Conservation (phyloP, 37 sponge, comb jelly and placozoan species). For the Spongilla lacustris region DNA sequence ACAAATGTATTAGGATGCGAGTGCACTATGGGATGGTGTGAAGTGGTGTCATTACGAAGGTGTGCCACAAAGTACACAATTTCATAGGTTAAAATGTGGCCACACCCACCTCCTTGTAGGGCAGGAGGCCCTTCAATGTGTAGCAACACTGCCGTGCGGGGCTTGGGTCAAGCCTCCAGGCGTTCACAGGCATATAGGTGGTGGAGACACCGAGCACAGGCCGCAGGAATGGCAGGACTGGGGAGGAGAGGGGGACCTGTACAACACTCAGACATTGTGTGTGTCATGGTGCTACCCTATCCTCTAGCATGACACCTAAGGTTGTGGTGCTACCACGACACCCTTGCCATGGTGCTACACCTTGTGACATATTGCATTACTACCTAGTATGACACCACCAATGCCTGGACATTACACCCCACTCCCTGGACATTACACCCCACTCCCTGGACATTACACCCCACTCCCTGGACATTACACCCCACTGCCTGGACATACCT, state of each 20-base stretch:
- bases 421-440: no score
- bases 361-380: no score
- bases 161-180: constrained; percentile 68
- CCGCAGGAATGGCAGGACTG: constrained; percentile 63
- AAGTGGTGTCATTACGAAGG: not conserved
- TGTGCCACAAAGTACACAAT: not conserved
- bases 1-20: no score
- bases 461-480: no score
- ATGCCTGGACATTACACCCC: no score
- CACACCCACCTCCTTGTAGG: constrained; percentile 61
- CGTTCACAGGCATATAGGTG: constrained; percentile 11
- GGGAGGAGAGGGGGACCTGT: not conserved
- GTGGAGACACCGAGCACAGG: constrained; percentile 65
- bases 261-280: not conserved
- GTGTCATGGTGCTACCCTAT: no score
- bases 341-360: no score
- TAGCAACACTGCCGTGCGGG: constrained; percentile 39
- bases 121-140: constrained; percentile 61
- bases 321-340: no score
- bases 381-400: no score
- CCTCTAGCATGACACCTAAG: no score
- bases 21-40: not conserved
- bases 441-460: no score
- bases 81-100: not conserved
- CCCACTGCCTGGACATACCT: constrained; percentile 6